Evolutionary conservation across 1,140 invertebrate genomes (phyloP), one percentile per base, ranked within the genome.

Genomic region (Caerostris darwini): DNA sequence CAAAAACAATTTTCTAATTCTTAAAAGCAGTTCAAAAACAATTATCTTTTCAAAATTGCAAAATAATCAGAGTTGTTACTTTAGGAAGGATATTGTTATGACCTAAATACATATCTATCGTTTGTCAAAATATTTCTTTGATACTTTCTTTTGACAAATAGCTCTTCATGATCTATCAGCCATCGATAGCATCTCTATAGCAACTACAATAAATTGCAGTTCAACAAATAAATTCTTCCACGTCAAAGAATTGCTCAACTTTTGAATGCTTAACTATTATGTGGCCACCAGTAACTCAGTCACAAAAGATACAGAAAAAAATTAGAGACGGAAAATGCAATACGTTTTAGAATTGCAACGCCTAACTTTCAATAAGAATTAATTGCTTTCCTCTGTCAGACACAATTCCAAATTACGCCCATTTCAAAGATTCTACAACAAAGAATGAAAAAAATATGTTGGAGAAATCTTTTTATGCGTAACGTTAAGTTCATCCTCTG

Each of bases 371-470:
- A 89, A 89, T 50, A 89, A 69, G 53, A 61, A 59, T 89, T 67
- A 50, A 77, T 77, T 77, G 71, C 71, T 50, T 77, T 77, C 53
- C 53, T 50, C 50, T 53, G 8, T 56, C 50, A 89, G 59, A 61
- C 59, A 89, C 87, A 89, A 64, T 89, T 89, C 87, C 57, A 89
- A 59, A 61, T 61, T 89, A 64, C 50, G 17, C 50, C 59, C 57
- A 61, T 54, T 61, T 69, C 50, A 54, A 64, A 59, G 87, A 54
- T 59, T 53, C 54, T 50, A 67, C 57, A 34, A 56, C 50, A 61
- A 64, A 34, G 57, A 87, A 50, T 56, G 8, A 87, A 87, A 61
- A 50, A 71, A 10, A 34, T 34, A 34, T 1, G 34, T 34, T 34
- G 34, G 34, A 34, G 34, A 34, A 77, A 77, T 77, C 71, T 77